Conservation (phyloP, 2,888 invertebrate genomes). For the Lasioglossum villosulum region DNA sequence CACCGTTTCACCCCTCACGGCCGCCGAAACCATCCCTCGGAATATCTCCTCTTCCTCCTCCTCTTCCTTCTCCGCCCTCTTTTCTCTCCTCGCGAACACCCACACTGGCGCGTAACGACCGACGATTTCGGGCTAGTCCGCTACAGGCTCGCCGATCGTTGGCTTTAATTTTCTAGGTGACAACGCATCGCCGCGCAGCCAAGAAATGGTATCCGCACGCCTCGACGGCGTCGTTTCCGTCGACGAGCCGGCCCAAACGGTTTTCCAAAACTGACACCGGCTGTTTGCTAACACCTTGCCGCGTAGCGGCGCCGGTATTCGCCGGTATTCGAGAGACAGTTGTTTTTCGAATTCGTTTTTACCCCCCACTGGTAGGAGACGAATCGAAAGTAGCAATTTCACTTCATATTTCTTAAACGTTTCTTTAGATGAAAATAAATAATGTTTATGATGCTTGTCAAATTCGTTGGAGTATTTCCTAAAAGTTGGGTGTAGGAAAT, state of each 20-base stretch:
- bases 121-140: conserved; percentile 58
- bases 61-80: conserved; percentile 23
- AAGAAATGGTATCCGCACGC: conserved; percentile 39
- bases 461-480: no score
- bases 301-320: neutral
- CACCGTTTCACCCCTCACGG: conserved; percentile 50
- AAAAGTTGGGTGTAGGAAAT: no score
- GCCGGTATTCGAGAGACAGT: neutral
- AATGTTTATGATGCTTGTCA: no score
- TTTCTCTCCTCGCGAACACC: conserved; percentile 64
- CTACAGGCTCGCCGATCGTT: conserved; percentile 53
- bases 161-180: conserved; percentile 68
- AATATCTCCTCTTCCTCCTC: conserved; percentile 26
- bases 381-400: no score
- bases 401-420: no score
- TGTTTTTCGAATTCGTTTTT: neutral
- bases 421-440: no score
- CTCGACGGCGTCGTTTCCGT: neutral
- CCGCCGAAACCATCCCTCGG: conserved; percentile 14
- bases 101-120: conserved; percentile 60
- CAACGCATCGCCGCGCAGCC: conserved; percentile 54
- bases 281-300: neutral
- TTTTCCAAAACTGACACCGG: neutral
- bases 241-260: neutral
- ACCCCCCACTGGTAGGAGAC: no score